A percentile compares a stretch with the other conserved stretches of the same genome.
Conservation (phyloP, 1,140 invertebrate species). For the Cyclargus thomasi region DNA sequence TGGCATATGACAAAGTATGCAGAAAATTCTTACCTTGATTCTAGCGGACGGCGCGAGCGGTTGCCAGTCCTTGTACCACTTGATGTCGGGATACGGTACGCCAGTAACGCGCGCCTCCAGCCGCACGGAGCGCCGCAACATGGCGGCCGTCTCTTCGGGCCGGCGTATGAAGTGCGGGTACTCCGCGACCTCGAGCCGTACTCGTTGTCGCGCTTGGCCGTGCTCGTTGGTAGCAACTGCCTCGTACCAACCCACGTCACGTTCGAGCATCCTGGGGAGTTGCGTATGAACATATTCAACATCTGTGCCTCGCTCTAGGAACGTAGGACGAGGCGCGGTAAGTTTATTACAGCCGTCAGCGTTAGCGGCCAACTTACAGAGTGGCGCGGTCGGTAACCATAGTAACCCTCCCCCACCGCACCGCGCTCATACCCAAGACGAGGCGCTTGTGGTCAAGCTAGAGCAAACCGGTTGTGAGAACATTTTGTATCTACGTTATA, state of each 20-base stretch:
- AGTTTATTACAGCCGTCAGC: no score
- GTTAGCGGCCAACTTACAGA: no score
- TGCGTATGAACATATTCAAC: no score
- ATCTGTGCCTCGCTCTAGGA: no score
- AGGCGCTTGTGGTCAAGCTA: no score
- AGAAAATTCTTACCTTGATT: slow-evolving; percentile 86
- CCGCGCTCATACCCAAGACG: no score
- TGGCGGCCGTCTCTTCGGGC: slow-evolving; percentile 87
- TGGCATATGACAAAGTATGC: no score
- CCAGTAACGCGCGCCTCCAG: slow-evolving; percentile 92
- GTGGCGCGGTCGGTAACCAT: no score
- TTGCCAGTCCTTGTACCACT: slow-evolving; percentile 98
- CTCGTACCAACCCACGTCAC: slow-evolving; percentile 95
- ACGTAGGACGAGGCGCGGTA: no score
- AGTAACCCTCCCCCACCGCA: no score
- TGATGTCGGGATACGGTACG: slow-evolving; percentile 94
- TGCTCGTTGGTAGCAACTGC: slow-evolving; percentile 95
- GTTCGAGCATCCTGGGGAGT: slow-evolving; percentile 84
- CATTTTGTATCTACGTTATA: no score
- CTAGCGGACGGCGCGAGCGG: slow-evolving; percentile 86
- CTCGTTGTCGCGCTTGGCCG: slow-evolving; percentile 89
- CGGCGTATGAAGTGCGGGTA: slow-evolving; percentile 92
- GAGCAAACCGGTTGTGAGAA: no score
- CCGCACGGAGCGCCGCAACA: slow-evolving; percentile 82
- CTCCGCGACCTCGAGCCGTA: slow-evolving; percentile 91